Evolutionary conservation across 2,888 invertebrate genomes (phyloP).

Genomic region (Busseola fusca): DNA sequence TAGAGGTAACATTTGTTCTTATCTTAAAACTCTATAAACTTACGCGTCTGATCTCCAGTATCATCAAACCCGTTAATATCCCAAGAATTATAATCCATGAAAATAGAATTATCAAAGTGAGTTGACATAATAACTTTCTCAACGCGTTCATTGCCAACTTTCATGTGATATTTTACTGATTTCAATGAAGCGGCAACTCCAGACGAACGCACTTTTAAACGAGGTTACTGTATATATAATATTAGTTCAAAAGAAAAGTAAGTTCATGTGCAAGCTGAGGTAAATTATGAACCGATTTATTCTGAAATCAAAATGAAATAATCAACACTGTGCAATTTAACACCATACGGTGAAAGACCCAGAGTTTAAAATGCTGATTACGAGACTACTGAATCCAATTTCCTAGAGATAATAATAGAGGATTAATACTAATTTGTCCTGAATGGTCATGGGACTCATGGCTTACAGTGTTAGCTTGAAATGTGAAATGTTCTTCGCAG

Average conservation of each 20-base stretch:
- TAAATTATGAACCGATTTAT: conserved; percentile 28
- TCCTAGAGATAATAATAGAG: conserved; percentile 16
- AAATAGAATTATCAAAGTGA: conserved; percentile 54
- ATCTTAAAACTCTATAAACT: conserved; percentile 9
- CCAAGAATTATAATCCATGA: conserved; percentile 37
- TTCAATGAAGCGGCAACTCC: conserved; percentile 29
- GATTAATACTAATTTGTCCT: conserved; percentile 27
- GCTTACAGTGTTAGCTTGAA: neutral
- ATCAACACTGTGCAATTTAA: conserved; percentile 13
- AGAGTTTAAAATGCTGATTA: conserved; percentile 11
- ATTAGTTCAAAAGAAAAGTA: conserved; percentile 45
- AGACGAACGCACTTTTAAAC: conserved; percentile 25
- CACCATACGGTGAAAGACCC: neutral
- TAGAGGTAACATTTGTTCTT: conserved; percentile 1
- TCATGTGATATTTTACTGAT: conserved; percentile 51
- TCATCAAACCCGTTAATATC: conserved; percentile 16
- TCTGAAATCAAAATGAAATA: conserved; percentile 31
- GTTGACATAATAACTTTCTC: conserved; percentile 53
- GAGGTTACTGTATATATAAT: conserved; percentile 35
- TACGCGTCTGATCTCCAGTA: conserved; percentile 3
- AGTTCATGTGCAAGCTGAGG: conserved; percentile 17
- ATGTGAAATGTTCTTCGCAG: conserved; percentile 26
- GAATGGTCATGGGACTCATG: conserved; percentile 20
- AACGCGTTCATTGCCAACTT: conserved; percentile 49
- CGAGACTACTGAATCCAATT: conserved; percentile 1